Evolutionary conservation across 2,888 invertebrate genomes (phyloP).

Genomic region (Diadromus collaris): DNA sequence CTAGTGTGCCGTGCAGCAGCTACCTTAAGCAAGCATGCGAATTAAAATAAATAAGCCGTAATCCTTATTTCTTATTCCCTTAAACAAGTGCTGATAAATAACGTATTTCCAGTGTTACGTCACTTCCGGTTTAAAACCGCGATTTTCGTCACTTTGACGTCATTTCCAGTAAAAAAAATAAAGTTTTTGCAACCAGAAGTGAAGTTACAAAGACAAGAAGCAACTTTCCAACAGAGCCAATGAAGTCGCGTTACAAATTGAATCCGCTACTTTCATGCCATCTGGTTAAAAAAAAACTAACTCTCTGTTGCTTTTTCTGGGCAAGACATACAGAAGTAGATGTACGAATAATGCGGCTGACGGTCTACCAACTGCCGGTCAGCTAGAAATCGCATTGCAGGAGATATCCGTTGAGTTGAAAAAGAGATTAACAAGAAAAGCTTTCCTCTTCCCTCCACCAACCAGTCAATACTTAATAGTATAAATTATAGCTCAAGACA

Average conservation of each 20-base stretch:
- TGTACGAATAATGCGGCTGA: background rate
- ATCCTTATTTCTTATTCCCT: too few species aligned
- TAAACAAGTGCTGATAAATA: too few species aligned
- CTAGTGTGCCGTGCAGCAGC: too few species aligned
- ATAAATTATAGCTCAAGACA: background rate
- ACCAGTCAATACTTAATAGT: background rate
- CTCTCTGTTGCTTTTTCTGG: background rate
- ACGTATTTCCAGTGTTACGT: too few species aligned
- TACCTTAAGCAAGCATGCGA: too few species aligned
- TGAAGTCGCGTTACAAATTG: background rate
- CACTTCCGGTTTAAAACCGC: too few species aligned
- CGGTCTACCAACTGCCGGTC: constrained; percentile 7
- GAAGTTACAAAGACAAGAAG: background rate
- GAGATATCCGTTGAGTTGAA: background rate
- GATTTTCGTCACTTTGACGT: too few species aligned
- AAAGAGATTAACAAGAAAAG: background rate
- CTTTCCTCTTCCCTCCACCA: background rate
- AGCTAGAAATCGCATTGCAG: constrained; percentile 7
- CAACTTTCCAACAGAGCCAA: background rate
- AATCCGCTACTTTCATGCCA: constrained; percentile 6
- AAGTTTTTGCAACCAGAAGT: too few species aligned
- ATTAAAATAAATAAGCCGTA: too few species aligned
- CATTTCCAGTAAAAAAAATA: too few species aligned
- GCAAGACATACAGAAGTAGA: background rate
- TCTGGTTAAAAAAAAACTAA: constrained; percentile 14